Conservation (phyloP, 2,888 invertebrate genomes). For the Formica aserva region DNA sequence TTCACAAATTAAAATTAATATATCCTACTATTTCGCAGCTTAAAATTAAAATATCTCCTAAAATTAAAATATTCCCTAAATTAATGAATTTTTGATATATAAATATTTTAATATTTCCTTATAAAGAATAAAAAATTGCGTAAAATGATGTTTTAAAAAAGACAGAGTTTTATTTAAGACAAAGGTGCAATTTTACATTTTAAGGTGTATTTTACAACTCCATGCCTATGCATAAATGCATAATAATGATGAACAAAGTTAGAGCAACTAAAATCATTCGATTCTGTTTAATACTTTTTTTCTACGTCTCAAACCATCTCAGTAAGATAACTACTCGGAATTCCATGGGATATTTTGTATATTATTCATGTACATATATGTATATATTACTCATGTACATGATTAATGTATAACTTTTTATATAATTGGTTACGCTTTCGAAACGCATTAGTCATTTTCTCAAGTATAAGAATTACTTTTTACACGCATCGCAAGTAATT, state of each 20-base stretch:
- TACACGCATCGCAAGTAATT: background rate
- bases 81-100: background rate
- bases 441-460: conserved; percentile 23
- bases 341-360: background rate
- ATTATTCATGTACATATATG: background rate
- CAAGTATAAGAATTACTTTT: conserved; percentile 14
- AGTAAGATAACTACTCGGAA: background rate
- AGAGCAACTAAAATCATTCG: background rate
- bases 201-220: background rate
- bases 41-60: background rate
- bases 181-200: background rate
- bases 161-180: background rate
- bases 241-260: background rate
- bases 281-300: background rate
- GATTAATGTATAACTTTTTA: conserved; percentile 10
- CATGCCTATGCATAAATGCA: background rate
- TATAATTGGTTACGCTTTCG: conserved; percentile 10
- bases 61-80: background rate
- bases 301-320: background rate
- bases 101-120: background rate
- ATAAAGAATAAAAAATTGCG: background rate
- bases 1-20: background rate
- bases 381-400: background rate
- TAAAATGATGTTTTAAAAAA: background rate
- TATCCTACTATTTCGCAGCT: background rate